Percentiles rank a stretch among this genome's conserved stretches.
These are phyloP conservation scores for Perccottus glenii DNA, from an alignment of 2,113 vertebrate genomes.

Conservation along the genomic window DNA sequence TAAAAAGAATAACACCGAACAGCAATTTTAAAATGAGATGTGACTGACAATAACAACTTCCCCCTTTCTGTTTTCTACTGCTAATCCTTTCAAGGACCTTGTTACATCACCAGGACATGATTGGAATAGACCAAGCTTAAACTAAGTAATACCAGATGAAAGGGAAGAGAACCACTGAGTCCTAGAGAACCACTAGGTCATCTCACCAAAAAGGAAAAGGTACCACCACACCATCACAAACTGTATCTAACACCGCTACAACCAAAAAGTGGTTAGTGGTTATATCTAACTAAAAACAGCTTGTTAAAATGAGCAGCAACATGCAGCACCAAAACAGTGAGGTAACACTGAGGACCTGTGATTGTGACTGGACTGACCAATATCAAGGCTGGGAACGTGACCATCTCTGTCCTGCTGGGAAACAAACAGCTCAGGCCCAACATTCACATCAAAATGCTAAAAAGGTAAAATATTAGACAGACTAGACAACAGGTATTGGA, in stretches of 20 bases:
- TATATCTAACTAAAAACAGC: slow-evolving; percentile 13
- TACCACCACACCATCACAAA: slow-evolving; percentile 1
- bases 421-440: slow-evolving; percentile 58
- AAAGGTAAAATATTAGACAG: too few species aligned
- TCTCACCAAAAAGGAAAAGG: not conserved
- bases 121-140: not conserved
- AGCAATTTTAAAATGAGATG: not conserved
- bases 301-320: slow-evolving; percentile 60
- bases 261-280: not conserved
- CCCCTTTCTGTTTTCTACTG: not conserved
- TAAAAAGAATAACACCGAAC: not conserved
- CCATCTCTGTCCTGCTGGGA: slow-evolving; percentile 89
- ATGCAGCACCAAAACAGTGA: slow-evolving; percentile 67
- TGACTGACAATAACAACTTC: not conserved
- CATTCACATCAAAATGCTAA: not conserved
- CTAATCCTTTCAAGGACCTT: not conserved
- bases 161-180: not conserved
- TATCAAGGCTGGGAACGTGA: slow-evolving; percentile 89
- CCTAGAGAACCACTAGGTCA: too few species aligned
- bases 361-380: slow-evolving; percentile 81
- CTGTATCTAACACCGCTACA: not conserved
- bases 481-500: not conserved
- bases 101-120: not conserved
- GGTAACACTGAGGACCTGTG: slow-evolving; percentile 10
- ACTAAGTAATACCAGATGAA: not conserved